phyloP scores from a whole-genome alignment of 2,888 invertebrate genomes.

The Polia nebulosa region DNA sequence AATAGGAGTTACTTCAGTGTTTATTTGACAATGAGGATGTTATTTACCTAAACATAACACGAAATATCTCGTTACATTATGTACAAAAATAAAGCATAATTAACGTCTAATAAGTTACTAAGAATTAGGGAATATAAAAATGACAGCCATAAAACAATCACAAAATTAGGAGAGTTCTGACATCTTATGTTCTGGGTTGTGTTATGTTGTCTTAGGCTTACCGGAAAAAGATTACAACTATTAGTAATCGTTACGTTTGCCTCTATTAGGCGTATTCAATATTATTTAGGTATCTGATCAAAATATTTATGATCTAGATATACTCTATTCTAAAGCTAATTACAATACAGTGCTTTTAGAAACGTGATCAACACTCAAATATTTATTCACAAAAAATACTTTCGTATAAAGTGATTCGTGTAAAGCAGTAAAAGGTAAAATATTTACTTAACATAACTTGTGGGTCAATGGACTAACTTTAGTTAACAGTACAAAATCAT shows the following conservation, averaged over 20 bases:
- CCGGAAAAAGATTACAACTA: slow-evolving; percentile 12
- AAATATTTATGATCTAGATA: slow-evolving; percentile 26
- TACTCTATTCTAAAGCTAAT: slow-evolving; percentile 30
- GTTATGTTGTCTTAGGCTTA: slow-evolving; percentile 20
- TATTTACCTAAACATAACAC: slow-evolving; percentile 57
- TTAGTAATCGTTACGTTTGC: slow-evolving; percentile 20
- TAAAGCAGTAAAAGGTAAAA: slow-evolving; percentile 45
- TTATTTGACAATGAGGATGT: slow-evolving; percentile 52
- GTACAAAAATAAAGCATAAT: slow-evolving; percentile 67
- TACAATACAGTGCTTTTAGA: slow-evolving; percentile 36
- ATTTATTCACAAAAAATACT: slow-evolving; percentile 10
- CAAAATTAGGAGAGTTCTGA: slow-evolving; percentile 65
- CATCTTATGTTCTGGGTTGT: slow-evolving; percentile 66
- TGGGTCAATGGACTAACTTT: slow-evolving; percentile 21
- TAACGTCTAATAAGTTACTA: slow-evolving; percentile 61
- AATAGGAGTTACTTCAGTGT: slow-evolving; percentile 48
- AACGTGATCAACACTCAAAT: slow-evolving; percentile 22
- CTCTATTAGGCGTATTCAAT: slow-evolving; percentile 14
- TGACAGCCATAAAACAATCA: slow-evolving; percentile 74
- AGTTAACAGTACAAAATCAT: slow-evolving; percentile 29
- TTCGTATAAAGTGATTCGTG: slow-evolving; percentile 29
- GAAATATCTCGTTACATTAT: slow-evolving; percentile 63
- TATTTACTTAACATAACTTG: slow-evolving; percentile 39
- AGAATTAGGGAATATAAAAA: slow-evolving; percentile 64
- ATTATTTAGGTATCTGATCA: slow-evolving; percentile 4